Conservation (phyloP, 2,888 invertebrate genomes). For the Suillia variegata region DNA sequence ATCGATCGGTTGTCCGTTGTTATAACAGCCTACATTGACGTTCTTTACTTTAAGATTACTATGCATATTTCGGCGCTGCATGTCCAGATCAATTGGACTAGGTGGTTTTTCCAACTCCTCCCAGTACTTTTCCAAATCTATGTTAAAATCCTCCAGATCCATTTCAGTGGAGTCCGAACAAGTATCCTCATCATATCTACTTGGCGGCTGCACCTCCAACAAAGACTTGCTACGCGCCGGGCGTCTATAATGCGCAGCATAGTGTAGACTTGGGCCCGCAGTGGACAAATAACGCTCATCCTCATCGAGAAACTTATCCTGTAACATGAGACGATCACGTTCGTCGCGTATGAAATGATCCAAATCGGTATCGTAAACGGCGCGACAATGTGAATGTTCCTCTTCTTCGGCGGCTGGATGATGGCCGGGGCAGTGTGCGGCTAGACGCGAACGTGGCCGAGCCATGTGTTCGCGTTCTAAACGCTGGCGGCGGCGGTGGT, state of each 20-base stretch:
- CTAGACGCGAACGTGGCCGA: constrained; percentile 34
- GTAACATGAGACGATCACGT: constrained; percentile 53
- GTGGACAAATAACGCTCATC: constrained; percentile 55
- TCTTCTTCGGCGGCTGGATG: constrained; percentile 58
- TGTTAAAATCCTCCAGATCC: constrained; percentile 60
- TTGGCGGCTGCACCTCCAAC: constrained; percentile 59
- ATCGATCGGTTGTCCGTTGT: constrained; percentile 58
- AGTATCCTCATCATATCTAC: constrained; percentile 57
- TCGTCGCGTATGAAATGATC: constrained; percentile 59
- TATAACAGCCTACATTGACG: constrained; percentile 58
- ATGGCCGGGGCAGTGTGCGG: constrained; percentile 48
- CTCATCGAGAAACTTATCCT: constrained; percentile 60
- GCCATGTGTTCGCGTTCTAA: too few species aligned
- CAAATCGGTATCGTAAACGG: constrained; percentile 53
- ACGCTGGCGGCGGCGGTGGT: constrained; percentile 50
- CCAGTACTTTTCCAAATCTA: constrained; percentile 61
- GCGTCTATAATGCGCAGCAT: constrained; percentile 37
- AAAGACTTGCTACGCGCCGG: constrained; percentile 57
- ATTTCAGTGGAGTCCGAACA: constrained; percentile 61
- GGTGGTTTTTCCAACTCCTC: constrained; percentile 60
- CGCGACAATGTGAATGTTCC: constrained; percentile 55
- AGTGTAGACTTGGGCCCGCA: constrained; percentile 33
- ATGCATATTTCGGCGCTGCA: constrained; percentile 59
- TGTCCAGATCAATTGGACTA: constrained; percentile 58
- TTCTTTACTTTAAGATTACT: constrained; percentile 59